A percentile compares a stretch with the other conserved stretches of the same genome.
These are phyloP conservation scores for Actinernus sp. DNA, from an alignment of 92 coral and sea anemone genomes.

Conservation along the genomic window DNA sequence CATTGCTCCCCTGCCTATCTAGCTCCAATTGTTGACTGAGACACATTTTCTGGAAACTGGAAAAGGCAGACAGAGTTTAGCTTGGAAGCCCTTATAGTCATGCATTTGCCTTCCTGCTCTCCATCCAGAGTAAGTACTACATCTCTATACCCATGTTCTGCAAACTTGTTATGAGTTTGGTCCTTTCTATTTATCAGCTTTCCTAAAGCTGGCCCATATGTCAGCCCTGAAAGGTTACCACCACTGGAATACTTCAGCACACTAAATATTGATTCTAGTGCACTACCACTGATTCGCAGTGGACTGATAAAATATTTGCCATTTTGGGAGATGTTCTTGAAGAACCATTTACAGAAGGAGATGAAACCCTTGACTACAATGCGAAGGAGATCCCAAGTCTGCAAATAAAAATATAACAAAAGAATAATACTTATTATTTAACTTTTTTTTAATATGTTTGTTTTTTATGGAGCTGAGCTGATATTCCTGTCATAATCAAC, in stretches of 20 bases:
- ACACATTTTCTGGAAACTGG: constrained; percentile 1
- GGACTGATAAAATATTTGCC: constrained; percentile 4
- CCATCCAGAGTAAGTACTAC: constrained; percentile 17
- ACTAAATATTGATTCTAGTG: constrained; percentile 16
- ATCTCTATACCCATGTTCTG: constrained; percentile 32
- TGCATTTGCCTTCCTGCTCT: neutral
- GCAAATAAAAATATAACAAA: too few relatives aligned
- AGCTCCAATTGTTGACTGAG: constrained; percentile 45
- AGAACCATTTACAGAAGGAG: neutral
- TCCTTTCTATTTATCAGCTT: constrained; percentile 23
- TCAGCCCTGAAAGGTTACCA: constrained; percentile 31
- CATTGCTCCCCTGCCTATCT: constrained; percentile 52
- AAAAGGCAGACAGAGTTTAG: neutral
- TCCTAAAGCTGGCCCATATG: constrained; percentile 36
- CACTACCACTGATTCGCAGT: constrained; percentile 1
- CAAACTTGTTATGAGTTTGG: constrained; percentile 1
- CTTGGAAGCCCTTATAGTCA: neutral
- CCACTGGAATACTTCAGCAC: constrained; percentile 33
- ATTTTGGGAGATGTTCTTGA: neutral
- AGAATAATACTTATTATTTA: too few relatives aligned
- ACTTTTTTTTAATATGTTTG: too few relatives aligned
- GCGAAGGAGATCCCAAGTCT: constrained; percentile 8
- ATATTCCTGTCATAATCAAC: too few relatives aligned
- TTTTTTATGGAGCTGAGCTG: too few relatives aligned
- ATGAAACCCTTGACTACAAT: neutral